A percentile compares a stretch with the other conserved stretches of the same genome.
Conservation (phyloP, 1,140 invertebrate genomes). For the Formica exsecta region DNA sequence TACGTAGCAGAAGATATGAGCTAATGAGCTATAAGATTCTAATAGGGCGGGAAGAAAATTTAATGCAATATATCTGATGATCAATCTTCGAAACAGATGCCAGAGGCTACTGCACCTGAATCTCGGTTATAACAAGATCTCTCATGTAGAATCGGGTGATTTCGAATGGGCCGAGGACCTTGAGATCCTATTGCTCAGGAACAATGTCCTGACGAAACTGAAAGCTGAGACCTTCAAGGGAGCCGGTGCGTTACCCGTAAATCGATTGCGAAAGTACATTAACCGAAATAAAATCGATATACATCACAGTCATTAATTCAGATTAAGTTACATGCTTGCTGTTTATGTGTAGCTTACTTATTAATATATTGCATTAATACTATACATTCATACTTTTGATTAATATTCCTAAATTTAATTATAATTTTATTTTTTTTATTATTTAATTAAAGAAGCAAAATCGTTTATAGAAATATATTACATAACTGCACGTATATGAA, state of each 20-base stretch:
- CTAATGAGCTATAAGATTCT: slow-evolving; percentile 4
- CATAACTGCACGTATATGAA: neutral
- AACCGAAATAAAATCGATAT: neutral
- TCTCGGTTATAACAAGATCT: slow-evolving; percentile 95
- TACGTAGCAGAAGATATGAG: neutral
- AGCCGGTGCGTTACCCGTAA: slow-evolving; percentile 54
- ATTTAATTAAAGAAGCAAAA: neutral
- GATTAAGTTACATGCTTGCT: neutral
- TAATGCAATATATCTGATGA: slow-evolving; percentile 18
- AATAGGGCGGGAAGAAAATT: slow-evolving; percentile 22
- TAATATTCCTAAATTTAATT: neutral
- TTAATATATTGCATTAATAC: too few relatives aligned
- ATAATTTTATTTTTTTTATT: neutral
- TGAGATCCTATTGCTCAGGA: slow-evolving; percentile 93
- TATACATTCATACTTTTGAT: too few relatives aligned
- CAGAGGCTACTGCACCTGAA: slow-evolving; percentile 93
- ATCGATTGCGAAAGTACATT: slow-evolving; percentile 32
- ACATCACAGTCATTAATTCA: slow-evolving; percentile 1
- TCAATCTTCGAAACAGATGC: slow-evolving; percentile 85
- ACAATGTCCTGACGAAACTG: slow-evolving; percentile 93
- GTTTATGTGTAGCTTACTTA: neutral
- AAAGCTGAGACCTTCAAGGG: slow-evolving; percentile 90
- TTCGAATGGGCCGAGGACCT: slow-evolving; percentile 94
- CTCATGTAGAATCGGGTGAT: slow-evolving; percentile 90
- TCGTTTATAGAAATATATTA: neutral